These are phyloP conservation scores for Clivina fossor DNA, from an alignment of 2,888 invertebrate genomes.

Conservation along the genomic window DNA sequence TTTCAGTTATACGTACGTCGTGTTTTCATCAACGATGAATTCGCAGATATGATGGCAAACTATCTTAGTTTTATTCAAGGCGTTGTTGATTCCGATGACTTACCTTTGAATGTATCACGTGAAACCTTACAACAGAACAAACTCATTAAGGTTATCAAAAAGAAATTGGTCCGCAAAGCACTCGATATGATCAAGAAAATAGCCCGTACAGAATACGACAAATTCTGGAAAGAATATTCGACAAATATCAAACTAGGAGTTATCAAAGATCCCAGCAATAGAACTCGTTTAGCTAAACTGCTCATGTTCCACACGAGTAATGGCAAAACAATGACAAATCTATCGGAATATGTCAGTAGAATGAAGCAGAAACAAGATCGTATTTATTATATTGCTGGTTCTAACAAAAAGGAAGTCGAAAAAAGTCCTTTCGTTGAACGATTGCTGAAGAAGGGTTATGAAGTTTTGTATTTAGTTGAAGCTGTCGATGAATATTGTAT, in stretches of 20 bases:
- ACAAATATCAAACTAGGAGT: constrained; percentile 84
- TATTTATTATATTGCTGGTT: constrained; percentile 96
- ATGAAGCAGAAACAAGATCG: constrained; percentile 95
- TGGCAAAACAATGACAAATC: constrained; percentile 64
- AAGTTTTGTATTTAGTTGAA: constrained; percentile 91
- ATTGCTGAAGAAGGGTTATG: constrained; percentile 84
- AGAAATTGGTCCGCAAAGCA: constrained; percentile 96
- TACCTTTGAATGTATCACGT: constrained; percentile 96
- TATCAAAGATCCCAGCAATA: constrained; percentile 96
- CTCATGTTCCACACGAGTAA: constrained; percentile 87
- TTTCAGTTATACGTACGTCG: constrained; percentile 86
- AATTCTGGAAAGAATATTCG: constrained; percentile 99
- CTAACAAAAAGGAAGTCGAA: constrained; percentile 81
- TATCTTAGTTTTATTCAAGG: constrained; percentile 95
- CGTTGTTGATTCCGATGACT: constrained; percentile 97
- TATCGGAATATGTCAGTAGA: constrained; percentile 87
- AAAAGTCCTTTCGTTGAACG: constrained; percentile 96
- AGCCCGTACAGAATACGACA: constrained; percentile 81
- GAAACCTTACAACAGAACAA: constrained; percentile 99
- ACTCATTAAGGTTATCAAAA: constrained; percentile 97
- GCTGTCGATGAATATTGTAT: constrained; percentile 98
- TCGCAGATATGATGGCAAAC: constrained; percentile 99
- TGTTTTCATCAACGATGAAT: constrained; percentile 99
- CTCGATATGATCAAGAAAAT: constrained; percentile 98
- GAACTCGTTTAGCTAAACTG: constrained; percentile 93